Percentiles rank a stretch among this genome's conserved stretches.
phyloP scores from a whole-genome alignment of 2,797 vertebrate species.

The Helicolenus hilgendorfi region DNA sequence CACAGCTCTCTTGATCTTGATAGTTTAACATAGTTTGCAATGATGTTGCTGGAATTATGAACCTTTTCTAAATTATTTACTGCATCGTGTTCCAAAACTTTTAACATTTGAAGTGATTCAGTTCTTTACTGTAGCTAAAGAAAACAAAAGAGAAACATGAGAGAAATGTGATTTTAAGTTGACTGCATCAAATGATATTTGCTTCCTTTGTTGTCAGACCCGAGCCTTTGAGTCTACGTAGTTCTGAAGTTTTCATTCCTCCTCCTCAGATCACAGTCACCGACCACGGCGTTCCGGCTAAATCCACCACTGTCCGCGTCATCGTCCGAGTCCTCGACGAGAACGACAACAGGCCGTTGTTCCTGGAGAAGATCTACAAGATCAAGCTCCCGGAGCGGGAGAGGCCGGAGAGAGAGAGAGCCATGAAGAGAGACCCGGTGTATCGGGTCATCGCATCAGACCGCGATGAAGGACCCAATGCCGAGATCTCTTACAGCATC shows the following conservation, averaged over 20 bases:
- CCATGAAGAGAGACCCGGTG: conserved; percentile 92
- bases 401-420: conserved; percentile 92
- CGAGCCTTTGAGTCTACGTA: background rate
- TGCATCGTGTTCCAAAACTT: background rate
- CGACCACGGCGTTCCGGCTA: conserved; percentile 93
- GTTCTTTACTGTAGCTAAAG: background rate
- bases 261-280: conserved; percentile 93
- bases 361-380: conserved; percentile 98
- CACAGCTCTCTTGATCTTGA: conserved; percentile 29
- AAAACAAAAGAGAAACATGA: background rate
- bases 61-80: background rate
- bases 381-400: conserved; percentile 95
- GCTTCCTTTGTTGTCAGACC: background rate
- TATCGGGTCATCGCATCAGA: conserved; percentile 96
- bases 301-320: conserved; percentile 93
- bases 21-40: conserved; percentile 1
- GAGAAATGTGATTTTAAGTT: conserved; percentile 2
- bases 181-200: background rate
- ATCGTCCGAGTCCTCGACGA: conserved; percentile 97
- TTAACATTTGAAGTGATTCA: background rate
- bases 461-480: conserved; percentile 95
- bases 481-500: conserved; percentile 98
- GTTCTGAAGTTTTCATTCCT: background rate
- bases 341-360: conserved; percentile 97
- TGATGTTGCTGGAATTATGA: background rate